phyloP scores from a whole-genome alignment of 1,140 invertebrate genomes.

The Onthophagus taurus region DNA sequence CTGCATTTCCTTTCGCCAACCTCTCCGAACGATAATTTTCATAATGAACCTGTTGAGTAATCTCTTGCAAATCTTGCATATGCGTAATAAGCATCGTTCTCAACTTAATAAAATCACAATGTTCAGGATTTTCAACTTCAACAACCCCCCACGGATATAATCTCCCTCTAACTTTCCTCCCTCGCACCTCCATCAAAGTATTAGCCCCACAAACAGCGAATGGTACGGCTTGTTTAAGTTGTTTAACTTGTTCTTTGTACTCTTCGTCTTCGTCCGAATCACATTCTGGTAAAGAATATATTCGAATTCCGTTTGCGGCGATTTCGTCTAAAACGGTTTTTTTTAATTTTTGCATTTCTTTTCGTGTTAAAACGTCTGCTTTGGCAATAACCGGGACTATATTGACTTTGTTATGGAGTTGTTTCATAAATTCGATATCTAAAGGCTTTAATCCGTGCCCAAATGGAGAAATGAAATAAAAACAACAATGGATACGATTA shows the following conservation, averaged over 20 bases:
- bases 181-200: conserved; percentile 80
- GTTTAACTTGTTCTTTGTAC: conserved; percentile 81
- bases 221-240: conserved; percentile 86
- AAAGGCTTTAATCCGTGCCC: conserved; percentile 89
- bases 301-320: conserved; percentile 72
- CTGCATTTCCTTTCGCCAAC: conserved; percentile 68
- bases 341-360: conserved; percentile 85
- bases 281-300: conserved; percentile 94
- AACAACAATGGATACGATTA: conserved; percentile 91
- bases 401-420: conserved; percentile 95
- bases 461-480: conserved; percentile 98
- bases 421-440: conserved; percentile 98
- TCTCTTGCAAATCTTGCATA: conserved; percentile 94
- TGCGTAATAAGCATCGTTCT: conserved; percentile 96
- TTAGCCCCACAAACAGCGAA: conserved; percentile 99
- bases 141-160: conserved; percentile 98
- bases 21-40: conserved; percentile 90
- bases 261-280: conserved; percentile 92
- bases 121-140: conserved; percentile 98
- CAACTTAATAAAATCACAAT: conserved; percentile 98
- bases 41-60: conserved; percentile 92
- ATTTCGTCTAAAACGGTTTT: conserved; percentile 80
- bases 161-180: conserved; percentile 80
- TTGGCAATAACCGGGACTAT: conserved; percentile 99
- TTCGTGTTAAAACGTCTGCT: conserved; percentile 94